Evolutionary conservation across 2,113 vertebrate genomes (phyloP).

Genomic region (Nyctereutes procyonoides): DNA sequence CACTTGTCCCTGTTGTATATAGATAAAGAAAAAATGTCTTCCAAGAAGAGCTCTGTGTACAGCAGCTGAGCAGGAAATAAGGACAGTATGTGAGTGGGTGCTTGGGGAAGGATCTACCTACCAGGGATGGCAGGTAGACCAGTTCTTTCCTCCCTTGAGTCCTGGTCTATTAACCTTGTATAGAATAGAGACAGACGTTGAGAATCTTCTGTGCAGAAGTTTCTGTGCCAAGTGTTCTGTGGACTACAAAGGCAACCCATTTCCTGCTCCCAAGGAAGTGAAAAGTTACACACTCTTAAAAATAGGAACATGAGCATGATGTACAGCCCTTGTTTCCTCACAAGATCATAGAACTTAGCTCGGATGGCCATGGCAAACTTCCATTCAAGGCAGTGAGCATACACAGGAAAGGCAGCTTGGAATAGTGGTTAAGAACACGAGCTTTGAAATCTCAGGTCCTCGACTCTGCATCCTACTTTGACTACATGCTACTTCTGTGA

Average conservation of each 20-base stretch:
- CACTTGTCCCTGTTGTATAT: not conserved
- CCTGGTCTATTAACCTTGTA: not conserved
- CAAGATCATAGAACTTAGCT: not conserved
- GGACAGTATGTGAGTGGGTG: no score
- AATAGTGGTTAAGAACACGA: not conserved
- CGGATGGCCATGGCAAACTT: not conserved
- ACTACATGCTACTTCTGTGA: not conserved
- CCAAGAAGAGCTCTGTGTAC: not conserved
- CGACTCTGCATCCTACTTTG: not conserved
- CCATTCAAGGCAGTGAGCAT: not conserved
- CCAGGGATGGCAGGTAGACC: not conserved
- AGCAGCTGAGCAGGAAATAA: not conserved
- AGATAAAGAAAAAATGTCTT: not conserved
- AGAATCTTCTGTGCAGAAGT: not conserved
- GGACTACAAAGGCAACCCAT: not conserved
- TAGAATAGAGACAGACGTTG: not conserved
- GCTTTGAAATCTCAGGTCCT: not conserved
- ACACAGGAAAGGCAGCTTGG: not conserved
- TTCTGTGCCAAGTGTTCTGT: not conserved
- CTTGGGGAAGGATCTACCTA: not conserved
- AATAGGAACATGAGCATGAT: not conserved
- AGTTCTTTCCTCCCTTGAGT: not conserved
- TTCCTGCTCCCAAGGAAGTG: not conserved
- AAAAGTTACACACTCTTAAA: not conserved
- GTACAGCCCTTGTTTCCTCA: not conserved